Percentiles rank a stretch among this genome's conserved stretches.
Evolutionary conservation across 2,888 invertebrate genomes (phyloP).

Genomic region (Julus scanicus): DNA sequence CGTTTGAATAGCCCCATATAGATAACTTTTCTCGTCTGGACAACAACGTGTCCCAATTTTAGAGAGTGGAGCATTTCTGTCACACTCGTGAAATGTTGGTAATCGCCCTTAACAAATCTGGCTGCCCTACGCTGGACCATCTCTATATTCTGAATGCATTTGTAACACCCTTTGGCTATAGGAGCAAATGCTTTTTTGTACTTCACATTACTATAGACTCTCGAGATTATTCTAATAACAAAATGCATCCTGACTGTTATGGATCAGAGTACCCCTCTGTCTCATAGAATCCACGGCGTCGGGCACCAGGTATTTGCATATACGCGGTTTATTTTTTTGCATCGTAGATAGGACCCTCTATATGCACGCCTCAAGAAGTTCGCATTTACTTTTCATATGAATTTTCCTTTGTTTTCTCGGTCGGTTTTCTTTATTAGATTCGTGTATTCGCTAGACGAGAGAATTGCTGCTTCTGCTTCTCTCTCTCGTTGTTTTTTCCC

Average conservation of each 20-base stretch:
- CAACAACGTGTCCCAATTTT: too few relatives aligned
- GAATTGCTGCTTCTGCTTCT: background rate
- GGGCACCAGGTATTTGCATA: slow-evolving; percentile 30
- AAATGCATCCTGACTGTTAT: too few relatives aligned
- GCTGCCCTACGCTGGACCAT: too few relatives aligned
- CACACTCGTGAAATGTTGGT: too few relatives aligned
- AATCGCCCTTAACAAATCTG: too few relatives aligned
- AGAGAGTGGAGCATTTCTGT: too few relatives aligned
- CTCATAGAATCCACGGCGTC: background rate
- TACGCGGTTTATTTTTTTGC: background rate
- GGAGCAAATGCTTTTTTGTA: background rate
- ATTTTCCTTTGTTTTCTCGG: slow-evolving; percentile 42
- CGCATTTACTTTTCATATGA: slow-evolving; percentile 32
- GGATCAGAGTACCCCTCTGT: too few relatives aligned
- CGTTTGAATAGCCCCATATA: too few relatives aligned
- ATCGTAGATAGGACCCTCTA: background rate
- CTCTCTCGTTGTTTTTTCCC: background rate
- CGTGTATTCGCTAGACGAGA: slow-evolving; percentile 34
- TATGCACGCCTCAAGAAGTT: slow-evolving; percentile 39
- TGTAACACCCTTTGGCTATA: background rate
- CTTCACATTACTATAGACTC: background rate
- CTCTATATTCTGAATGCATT: too few relatives aligned
- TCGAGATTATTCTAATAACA: background rate
- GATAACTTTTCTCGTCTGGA: too few relatives aligned
- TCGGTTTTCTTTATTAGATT: slow-evolving; percentile 30